phyloP scores from a whole-genome alignment of 2,888 invertebrate species.

The Horisme vitalbata region DNA sequence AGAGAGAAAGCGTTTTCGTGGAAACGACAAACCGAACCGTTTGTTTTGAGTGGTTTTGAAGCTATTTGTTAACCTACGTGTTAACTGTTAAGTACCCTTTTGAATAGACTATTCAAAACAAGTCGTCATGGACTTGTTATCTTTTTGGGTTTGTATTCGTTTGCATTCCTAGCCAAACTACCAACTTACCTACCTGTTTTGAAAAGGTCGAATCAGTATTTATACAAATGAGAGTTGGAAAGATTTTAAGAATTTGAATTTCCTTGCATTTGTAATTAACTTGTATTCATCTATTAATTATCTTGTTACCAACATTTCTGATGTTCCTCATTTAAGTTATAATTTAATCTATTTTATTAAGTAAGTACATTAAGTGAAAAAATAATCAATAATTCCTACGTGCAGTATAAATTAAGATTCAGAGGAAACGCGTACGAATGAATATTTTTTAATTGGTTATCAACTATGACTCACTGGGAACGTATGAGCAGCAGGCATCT shows the following conservation, averaged over 20 bases:
- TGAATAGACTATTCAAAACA: conserved; percentile 11
- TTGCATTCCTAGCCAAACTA: too few relatives aligned
- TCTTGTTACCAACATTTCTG: too few relatives aligned
- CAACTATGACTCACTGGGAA: conserved; percentile 34
- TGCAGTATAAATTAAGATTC: conserved; percentile 13
- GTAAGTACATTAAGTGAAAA: too few relatives aligned
- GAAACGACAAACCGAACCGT: conserved; percentile 55
- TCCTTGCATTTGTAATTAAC: conserved; percentile 5
- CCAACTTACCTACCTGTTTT: conserved; percentile 17
- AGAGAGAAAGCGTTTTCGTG: conserved; percentile 72
- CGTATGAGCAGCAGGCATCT: conserved; percentile 13
- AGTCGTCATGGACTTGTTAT: conserved; percentile 3
- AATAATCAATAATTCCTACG: conserved; percentile 1
- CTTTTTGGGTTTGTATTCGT: conserved; percentile 16
- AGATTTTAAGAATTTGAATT: conserved; percentile 3
- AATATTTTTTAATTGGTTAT: conserved; percentile 36
- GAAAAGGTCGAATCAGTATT: conserved; percentile 16
- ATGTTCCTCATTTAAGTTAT: too few relatives aligned
- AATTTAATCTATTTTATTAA: too few relatives aligned
- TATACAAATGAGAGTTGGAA: neutral
- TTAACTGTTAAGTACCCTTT: conserved; percentile 16
- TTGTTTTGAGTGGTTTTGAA: conserved; percentile 26
- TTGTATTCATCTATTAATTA: too few relatives aligned
- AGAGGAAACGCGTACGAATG: conserved; percentile 25
- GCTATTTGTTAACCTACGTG: conserved; percentile 29